Conservation (phyloP, 2,113 vertebrate genomes). For the Perca fluviatilis region DNA sequence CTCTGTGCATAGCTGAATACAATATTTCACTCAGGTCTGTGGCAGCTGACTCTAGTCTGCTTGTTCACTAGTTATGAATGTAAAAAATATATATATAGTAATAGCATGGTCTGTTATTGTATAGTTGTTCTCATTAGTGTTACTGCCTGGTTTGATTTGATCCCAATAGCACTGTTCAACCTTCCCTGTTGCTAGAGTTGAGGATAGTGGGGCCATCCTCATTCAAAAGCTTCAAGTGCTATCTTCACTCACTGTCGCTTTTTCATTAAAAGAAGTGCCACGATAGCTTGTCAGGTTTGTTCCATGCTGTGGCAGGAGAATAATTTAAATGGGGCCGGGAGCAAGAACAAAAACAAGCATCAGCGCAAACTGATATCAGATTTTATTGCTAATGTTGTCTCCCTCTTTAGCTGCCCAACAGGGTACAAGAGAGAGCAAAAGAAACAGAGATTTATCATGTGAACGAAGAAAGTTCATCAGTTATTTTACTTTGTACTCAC, state of each 20-base stretch:
- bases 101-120: background rate
- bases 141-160: slow-evolving; percentile 1
- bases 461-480: background rate
- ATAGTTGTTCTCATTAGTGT: background rate
- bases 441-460: background rate
- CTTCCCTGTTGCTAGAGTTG: slow-evolving; percentile 2
- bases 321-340: background rate
- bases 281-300: slow-evolving; percentile 15
- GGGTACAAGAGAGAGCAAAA: background rate
- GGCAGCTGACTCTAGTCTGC: background rate
- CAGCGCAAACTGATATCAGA: background rate
- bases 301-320: background rate
- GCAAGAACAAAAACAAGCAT: slow-evolving; percentile 20
- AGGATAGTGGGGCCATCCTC: background rate
- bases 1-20: background rate
- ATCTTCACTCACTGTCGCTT: background rate
- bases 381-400: slow-evolving; percentile 2
- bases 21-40: background rate
- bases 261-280: slow-evolving; percentile 32
- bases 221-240: background rate
- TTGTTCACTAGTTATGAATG: background rate
- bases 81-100: background rate
- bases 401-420: background rate
- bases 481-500: background rate
- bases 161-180: background rate